Conservation (phyloP, 1,140 invertebrate species). For the Apis dorsata region DNA sequence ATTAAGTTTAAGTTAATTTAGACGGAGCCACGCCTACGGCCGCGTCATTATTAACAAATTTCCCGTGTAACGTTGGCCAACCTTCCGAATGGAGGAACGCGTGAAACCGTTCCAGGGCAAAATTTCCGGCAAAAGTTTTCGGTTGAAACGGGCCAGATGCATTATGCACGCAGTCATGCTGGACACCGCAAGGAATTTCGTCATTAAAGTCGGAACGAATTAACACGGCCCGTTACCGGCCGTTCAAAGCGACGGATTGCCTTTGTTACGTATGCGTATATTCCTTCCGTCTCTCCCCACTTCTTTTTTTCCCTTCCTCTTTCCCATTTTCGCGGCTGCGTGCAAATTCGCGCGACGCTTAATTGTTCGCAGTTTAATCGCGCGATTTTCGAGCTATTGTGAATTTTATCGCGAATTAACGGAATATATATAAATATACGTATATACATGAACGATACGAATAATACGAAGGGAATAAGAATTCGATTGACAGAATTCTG, state of each 20-base stretch:
- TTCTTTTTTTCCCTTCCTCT: neutral
- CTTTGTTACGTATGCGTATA: slow-evolving; percentile 7
- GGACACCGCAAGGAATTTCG: slow-evolving; percentile 23
- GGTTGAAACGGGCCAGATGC: slow-evolving; percentile 12
- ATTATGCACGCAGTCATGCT: slow-evolving; percentile 10
- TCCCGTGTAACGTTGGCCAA: neutral
- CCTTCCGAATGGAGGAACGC: neutral
- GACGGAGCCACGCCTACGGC: neutral
- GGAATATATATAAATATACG: neutral
- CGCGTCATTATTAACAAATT: slow-evolving; percentile 37
- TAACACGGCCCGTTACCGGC: slow-evolving; percentile 14
- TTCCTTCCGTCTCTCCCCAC: too few species aligned
- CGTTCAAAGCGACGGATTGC: slow-evolving; percentile 1
- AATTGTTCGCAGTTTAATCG: slow-evolving; percentile 14
- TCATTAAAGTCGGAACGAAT: slow-evolving; percentile 33
- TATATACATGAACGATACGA: too few species aligned
- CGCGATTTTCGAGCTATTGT: neutral
- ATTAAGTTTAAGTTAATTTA: slow-evolving; percentile 42
- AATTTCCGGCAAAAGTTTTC: slow-evolving; percentile 26
- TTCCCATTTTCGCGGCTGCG: neutral
- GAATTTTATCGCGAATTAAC: neutral
- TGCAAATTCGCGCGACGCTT: neutral
- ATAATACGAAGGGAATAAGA: too few species aligned
- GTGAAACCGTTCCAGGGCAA: neutral
- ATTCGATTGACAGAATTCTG: too few species aligned